These are phyloP conservation scores for Bubalus kerabau DNA, from an alignment of 2,113 vertebrate species.

Conservation along the genomic window DNA sequence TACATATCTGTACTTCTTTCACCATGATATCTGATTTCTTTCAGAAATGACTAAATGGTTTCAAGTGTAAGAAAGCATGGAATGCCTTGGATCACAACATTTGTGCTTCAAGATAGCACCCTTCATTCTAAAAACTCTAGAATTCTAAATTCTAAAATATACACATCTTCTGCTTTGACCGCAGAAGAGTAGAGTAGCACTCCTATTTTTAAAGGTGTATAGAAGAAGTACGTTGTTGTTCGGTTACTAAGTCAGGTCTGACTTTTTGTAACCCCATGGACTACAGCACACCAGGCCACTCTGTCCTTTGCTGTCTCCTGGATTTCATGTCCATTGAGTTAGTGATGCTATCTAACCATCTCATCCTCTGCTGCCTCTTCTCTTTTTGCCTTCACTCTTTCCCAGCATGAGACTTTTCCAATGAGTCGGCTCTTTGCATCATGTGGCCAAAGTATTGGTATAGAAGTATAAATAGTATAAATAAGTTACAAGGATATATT, in stretches of 20 bases:
- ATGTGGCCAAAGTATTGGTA: neutral
- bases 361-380: neutral
- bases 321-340: neutral
- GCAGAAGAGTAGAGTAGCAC: neutral
- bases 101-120: neutral
- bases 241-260: neutral
- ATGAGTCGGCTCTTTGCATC: neutral
- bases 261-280: neutral
- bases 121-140: neutral
- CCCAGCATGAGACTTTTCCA: neutral
- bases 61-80: neutral
- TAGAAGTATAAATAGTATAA: neutral
- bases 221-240: neutral
- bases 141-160: neutral
- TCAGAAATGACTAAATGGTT: neutral
- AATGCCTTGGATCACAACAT: neutral
- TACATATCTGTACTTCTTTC: neutral
- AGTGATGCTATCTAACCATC: neutral
- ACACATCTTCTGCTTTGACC: neutral
- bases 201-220: neutral
- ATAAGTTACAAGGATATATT: neutral
- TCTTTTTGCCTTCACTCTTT: neutral
- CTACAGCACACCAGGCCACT: neutral
- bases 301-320: neutral
- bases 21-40: neutral